These are phyloP conservation scores for Pemphredon lugubris DNA, from an alignment of 2,888 invertebrate species.

Conservation along the genomic window DNA sequence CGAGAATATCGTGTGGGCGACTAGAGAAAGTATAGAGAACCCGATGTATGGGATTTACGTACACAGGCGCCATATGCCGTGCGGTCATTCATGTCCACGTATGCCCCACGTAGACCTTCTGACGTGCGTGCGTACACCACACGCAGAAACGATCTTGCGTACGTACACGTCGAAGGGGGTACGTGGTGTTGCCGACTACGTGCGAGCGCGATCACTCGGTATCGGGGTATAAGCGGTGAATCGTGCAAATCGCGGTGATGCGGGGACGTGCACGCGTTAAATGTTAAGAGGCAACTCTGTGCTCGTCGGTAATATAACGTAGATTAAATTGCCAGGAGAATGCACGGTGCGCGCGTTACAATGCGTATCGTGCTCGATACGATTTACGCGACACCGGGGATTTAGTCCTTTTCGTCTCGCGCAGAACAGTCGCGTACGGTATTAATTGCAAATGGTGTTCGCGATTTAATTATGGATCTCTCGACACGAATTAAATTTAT, in stretches of 20 bases:
- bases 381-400: neutral
- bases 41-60: neutral
- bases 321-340: constrained; percentile 13
- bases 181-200: constrained; percentile 26
- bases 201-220: constrained; percentile 25
- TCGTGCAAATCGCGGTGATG: constrained; percentile 19
- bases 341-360: neutral
- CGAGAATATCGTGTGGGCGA: too few relatives aligned
- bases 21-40: too few relatives aligned
- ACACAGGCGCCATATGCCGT: constrained; percentile 53
- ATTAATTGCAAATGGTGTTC: too few relatives aligned
- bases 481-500: too few relatives aligned
- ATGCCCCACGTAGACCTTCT: constrained; percentile 42
- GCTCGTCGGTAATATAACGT: neutral
- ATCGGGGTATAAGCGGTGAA: constrained; percentile 35
- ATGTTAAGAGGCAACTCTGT: constrained; percentile 20
- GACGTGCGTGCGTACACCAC: constrained; percentile 9
- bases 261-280: constrained; percentile 17
- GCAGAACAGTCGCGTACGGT: too few relatives aligned
- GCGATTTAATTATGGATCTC: too few relatives aligned
- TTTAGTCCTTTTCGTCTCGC: too few relatives aligned
- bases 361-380: neutral
- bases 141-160: constrained; percentile 13
- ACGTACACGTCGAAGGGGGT: constrained; percentile 7
- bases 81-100: constrained; percentile 68